Evolutionary conservation across 2,888 invertebrate genomes (phyloP).

Genomic region (Hypercompe scribonia): DNA sequence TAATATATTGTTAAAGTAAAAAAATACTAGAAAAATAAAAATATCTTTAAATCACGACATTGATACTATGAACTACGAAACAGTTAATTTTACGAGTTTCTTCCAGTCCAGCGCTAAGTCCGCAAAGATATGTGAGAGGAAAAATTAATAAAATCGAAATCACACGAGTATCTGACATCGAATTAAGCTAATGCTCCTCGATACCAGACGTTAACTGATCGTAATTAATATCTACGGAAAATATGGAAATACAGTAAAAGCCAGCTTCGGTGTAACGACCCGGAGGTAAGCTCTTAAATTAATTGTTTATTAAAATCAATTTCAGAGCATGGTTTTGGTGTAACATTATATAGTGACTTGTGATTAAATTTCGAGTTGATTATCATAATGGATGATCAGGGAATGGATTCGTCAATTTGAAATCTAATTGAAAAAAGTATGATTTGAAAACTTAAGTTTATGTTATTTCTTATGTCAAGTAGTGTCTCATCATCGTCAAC

Average conservation of each 20-base stretch:
- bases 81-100: slow-evolving; percentile 11
- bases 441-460: too few relatives aligned
- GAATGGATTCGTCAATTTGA: not conserved
- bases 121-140: slow-evolving; percentile 54
- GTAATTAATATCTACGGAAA: slow-evolving; percentile 75
- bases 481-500: too few relatives aligned
- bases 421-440: too few relatives aligned
- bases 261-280: slow-evolving; percentile 33
- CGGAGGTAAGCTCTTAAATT: slow-evolving; percentile 53
- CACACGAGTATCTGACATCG: slow-evolving; percentile 61
- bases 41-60: too few relatives aligned
- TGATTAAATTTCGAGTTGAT: slow-evolving; percentile 7
- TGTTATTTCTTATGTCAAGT: too few relatives aligned
- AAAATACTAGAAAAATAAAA: too few relatives aligned
- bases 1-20: too few relatives aligned
- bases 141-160: slow-evolving; percentile 79
- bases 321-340: slow-evolving; percentile 35
- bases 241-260: slow-evolving; percentile 66
- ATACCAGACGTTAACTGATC: slow-evolving; percentile 65
- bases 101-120: slow-evolving; percentile 43
- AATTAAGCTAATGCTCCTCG: slow-evolving; percentile 79
- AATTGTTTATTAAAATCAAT: slow-evolving; percentile 56
- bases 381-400: not conserved
- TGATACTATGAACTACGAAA: not conserved
- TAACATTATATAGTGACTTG: slow-evolving; percentile 18